phyloP scores from a whole-genome alignment of 1,140 invertebrate species.

The Cyclina sinensis region DNA sequence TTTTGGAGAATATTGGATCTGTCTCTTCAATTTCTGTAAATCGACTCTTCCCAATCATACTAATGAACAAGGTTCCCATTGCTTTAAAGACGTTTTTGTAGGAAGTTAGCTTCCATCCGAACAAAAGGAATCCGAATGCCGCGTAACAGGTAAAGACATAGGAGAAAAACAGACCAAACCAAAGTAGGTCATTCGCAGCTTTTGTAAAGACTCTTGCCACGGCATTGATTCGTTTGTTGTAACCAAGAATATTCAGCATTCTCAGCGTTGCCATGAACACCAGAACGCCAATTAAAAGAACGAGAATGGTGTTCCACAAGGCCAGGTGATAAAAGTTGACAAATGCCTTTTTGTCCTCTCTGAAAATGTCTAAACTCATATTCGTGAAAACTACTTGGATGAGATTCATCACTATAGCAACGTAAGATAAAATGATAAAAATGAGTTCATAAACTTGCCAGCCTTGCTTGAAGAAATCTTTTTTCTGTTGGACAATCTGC shows the following conservation, averaged over 20 bases:
- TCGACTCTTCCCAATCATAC: constrained; percentile 90
- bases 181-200: constrained; percentile 71
- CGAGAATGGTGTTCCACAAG: constrained; percentile 71
- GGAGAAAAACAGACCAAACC: constrained; percentile 74
- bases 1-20: constrained; percentile 70
- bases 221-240: constrained; percentile 76
- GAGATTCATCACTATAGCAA: constrained; percentile 83
- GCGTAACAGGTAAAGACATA: constrained; percentile 71
- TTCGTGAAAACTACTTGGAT: constrained; percentile 74
- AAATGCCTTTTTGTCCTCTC: constrained; percentile 71
- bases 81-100: constrained; percentile 76
- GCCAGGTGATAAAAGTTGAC: constrained; percentile 78
- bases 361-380: constrained; percentile 66
- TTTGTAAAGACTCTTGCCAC: constrained; percentile 72
- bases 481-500: constrained; percentile 73
- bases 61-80: constrained; percentile 76
- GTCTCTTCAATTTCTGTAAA: constrained; percentile 76
- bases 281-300: constrained; percentile 63
- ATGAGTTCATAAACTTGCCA: constrained; percentile 86
- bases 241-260: constrained; percentile 78
- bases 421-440: constrained; percentile 80
- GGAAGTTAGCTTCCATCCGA: constrained; percentile 70
- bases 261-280: constrained; percentile 76
- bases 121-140: constrained; percentile 73
- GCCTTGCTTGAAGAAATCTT: constrained; percentile 83